phyloP scores from a whole-genome alignment of 1,140 invertebrate genomes.

The Goniozus legneri region DNA sequence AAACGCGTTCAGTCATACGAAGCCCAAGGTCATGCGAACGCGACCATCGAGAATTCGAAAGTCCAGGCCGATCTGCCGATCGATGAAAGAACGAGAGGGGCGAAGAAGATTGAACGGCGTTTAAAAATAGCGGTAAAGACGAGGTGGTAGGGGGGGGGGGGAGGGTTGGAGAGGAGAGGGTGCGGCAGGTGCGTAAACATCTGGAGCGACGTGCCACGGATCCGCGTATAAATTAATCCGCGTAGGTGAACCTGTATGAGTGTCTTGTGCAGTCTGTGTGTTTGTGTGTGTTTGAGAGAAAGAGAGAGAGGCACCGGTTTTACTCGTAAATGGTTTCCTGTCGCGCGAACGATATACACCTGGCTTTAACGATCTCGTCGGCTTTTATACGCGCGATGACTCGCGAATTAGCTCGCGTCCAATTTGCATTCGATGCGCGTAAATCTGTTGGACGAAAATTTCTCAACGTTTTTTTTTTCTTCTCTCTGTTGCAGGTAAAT shows the following conservation, averaged over 20 bases:
- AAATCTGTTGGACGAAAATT: conserved; percentile 20
- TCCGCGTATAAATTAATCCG: conserved; percentile 6
- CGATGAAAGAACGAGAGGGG: not conserved
- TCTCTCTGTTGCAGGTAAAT: conserved; percentile 33
- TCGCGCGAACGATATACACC: conserved; percentile 11
- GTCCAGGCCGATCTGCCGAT: not conserved
- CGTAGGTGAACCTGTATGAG: not conserved
- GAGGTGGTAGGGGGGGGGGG: not conserved
- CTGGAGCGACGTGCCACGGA: conserved; percentile 11
- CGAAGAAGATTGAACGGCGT: conserved; percentile 2
- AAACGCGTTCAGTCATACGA: too few relatives aligned
- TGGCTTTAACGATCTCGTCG: conserved; percentile 12
- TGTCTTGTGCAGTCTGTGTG: not conserved
- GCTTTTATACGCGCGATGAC: conserved; percentile 2
- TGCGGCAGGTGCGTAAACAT: conserved; percentile 25
- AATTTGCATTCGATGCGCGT: conserved; percentile 5
- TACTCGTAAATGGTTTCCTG: conserved; percentile 8
- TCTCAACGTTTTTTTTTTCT: conserved; percentile 15
- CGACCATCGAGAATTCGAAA: too few relatives aligned
- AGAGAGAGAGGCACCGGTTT: conserved; percentile 9
- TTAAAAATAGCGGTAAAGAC: conserved; percentile 3
- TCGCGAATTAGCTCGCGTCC: not conserved
- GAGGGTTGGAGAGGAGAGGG: conserved; percentile 1
- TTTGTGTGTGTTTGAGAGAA: not conserved
- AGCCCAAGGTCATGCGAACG: too few relatives aligned